Evolutionary conservation across 2,888 invertebrate species (phyloP).

Genomic region (Eupithecia abbreviata): DNA sequence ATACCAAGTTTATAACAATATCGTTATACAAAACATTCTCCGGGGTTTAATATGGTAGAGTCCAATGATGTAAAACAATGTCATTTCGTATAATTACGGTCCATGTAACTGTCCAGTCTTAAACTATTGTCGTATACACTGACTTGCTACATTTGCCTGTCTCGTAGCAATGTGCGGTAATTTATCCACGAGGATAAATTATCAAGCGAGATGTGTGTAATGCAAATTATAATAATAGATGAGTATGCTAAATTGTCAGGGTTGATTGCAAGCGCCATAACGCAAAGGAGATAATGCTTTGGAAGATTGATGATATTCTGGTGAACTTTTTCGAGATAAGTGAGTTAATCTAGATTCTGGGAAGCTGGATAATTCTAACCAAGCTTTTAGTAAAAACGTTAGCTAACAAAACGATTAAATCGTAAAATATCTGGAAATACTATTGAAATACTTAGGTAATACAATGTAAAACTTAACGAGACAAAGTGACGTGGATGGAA

Average conservation of each 20-base stretch:
- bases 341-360: background rate
- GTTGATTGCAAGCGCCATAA: constrained; percentile 49
- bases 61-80: constrained; percentile 36
- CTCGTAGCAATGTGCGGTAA: constrained; percentile 22
- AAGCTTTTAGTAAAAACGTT: background rate
- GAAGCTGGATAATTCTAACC: too few species aligned
- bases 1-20: constrained; percentile 33
- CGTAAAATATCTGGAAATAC: background rate
- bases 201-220: constrained; percentile 34
- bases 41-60: constrained; percentile 27
- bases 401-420: background rate
- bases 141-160: constrained; percentile 24
- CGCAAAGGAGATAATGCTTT: constrained; percentile 61
- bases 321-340: constrained; percentile 56
- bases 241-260: constrained; percentile 52
- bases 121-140: constrained; percentile 38
- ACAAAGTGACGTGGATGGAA: background rate
- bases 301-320: constrained; percentile 71
- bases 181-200: constrained; percentile 27
- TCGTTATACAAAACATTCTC: constrained; percentile 29
- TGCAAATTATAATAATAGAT: constrained; percentile 48
- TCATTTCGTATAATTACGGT: constrained; percentile 41
- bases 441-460: background rate
- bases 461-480: background rate
- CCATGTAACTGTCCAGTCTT: constrained; percentile 35